Percentiles rank a stretch among this genome's conserved stretches.
These are phyloP conservation scores for Aphidius colemani DNA, from an alignment of 2,888 invertebrate genomes.

Conservation along the genomic window DNA sequence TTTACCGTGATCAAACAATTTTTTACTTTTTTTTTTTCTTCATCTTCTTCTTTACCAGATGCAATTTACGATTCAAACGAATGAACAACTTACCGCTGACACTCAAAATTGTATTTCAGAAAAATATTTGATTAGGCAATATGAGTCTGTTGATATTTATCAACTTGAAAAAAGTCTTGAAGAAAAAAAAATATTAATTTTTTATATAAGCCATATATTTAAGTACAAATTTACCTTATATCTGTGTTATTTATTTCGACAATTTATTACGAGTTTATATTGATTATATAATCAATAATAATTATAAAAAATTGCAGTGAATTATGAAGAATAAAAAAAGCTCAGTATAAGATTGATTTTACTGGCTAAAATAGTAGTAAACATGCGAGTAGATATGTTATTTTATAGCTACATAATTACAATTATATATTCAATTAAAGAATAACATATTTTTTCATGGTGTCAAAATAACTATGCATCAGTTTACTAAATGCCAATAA, in stretches of 20 bases:
- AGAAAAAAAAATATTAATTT: too few relatives aligned
- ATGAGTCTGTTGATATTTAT: background rate
- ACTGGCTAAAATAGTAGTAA: slow-evolving; percentile 13
- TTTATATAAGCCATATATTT: too few relatives aligned
- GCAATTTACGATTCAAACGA: too few relatives aligned
- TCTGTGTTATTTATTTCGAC: too few relatives aligned
- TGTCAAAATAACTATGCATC: slow-evolving; percentile 38
- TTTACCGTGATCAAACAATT: background rate
- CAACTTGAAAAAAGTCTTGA: too few relatives aligned
- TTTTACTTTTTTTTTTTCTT: background rate
- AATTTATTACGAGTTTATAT: too few relatives aligned
- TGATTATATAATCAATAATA: background rate
- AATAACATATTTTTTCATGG: slow-evolving; percentile 40
- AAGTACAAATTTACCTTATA: too few relatives aligned
- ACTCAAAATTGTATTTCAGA: background rate
- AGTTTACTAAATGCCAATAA: slow-evolving; percentile 36
- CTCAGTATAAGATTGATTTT: slow-evolving; percentile 19
- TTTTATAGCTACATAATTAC: slow-evolving; percentile 38
- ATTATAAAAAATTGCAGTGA: slow-evolving; percentile 4
- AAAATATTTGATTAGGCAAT: too few relatives aligned
- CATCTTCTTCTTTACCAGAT: background rate
- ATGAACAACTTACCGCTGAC: too few relatives aligned
- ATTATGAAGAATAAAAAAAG: too few relatives aligned
- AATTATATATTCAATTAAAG: slow-evolving; percentile 52
- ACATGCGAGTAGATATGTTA: slow-evolving; percentile 43